These are phyloP conservation scores for Herpetotheres cachinnans DNA, from an alignment of 2,113 vertebrate species.

Conservation along the genomic window DNA sequence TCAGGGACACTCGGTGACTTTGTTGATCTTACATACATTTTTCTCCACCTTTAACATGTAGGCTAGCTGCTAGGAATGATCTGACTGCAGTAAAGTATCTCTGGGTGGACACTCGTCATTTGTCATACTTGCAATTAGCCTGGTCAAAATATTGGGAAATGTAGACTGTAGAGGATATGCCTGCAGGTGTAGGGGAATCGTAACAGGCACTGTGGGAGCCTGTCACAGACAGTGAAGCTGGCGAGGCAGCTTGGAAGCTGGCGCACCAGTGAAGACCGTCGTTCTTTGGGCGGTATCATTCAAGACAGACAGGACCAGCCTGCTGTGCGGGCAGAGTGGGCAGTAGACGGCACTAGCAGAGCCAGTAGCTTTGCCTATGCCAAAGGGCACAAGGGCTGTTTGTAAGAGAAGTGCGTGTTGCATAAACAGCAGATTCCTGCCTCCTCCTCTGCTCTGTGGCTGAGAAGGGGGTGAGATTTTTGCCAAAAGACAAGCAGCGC, in stretches of 20 bases:
- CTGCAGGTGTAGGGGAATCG: rapidly evolving
- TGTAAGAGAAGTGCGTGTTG: not conserved
- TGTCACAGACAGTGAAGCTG: not conserved
- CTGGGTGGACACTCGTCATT: not conserved
- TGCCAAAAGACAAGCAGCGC: not conserved
- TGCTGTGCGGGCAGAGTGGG: not conserved
- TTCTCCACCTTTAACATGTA: not conserved
- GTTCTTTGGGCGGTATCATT: not conserved
- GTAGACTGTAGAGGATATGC: no score
- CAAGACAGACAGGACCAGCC: not conserved
- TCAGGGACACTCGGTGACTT: not conserved
- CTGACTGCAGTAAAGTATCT: not conserved
- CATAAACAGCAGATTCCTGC: not conserved
- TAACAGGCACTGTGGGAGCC: not conserved
- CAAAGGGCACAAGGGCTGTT: not conserved
- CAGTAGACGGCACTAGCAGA: not conserved
- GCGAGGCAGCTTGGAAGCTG: not conserved
- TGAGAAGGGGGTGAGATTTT: not conserved
- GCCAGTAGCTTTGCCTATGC: not conserved
- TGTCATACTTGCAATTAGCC: not conserved
- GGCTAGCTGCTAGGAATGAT: not conserved
- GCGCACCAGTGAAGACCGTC: not conserved
- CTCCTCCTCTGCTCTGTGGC: not conserved
- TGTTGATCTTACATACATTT: not conserved
- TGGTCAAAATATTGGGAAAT: not conserved